These are phyloP conservation scores for Labeo calbasu DNA, from an alignment of 2,797 vertebrate species.

Conservation along the genomic window DNA sequence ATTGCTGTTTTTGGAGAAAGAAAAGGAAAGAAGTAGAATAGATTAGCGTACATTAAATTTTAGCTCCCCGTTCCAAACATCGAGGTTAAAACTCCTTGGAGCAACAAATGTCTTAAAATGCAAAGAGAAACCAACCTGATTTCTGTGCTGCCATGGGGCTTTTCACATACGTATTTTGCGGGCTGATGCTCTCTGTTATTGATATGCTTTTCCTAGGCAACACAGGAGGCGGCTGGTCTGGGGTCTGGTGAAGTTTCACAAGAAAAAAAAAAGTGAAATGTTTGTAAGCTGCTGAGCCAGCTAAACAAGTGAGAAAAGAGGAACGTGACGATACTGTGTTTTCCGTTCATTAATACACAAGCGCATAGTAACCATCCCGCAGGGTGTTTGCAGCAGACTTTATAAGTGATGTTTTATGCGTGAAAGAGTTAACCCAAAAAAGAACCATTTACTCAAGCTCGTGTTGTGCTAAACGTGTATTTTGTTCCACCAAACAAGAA, in stretches of 20 bases:
- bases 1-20: slow-evolving; percentile 41
- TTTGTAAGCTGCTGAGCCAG: neutral
- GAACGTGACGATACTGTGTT: neutral
- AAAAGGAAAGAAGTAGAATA: neutral
- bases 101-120: neutral
- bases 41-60: neutral
- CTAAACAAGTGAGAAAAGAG: slow-evolving; percentile 8
- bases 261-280: neutral
- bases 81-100: no score
- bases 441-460: neutral
- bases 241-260: slow-evolving; percentile 26
- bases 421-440: neutral
- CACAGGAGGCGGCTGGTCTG: slow-evolving; percentile 55
- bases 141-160: slow-evolving; percentile 48
- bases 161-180: slow-evolving; percentile 70
- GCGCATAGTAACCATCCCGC: neutral
- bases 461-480: neutral
- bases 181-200: neutral
- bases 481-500: neutral
- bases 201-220: slow-evolving; percentile 60
- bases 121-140: slow-evolving; percentile 1
- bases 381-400: no score
- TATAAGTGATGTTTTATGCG: neutral
- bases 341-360: neutral
- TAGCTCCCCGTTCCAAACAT: neutral